Evolutionary conservation across 1,140 invertebrate genomes (phyloP).

Genomic region (Coptotermes formosanus): DNA sequence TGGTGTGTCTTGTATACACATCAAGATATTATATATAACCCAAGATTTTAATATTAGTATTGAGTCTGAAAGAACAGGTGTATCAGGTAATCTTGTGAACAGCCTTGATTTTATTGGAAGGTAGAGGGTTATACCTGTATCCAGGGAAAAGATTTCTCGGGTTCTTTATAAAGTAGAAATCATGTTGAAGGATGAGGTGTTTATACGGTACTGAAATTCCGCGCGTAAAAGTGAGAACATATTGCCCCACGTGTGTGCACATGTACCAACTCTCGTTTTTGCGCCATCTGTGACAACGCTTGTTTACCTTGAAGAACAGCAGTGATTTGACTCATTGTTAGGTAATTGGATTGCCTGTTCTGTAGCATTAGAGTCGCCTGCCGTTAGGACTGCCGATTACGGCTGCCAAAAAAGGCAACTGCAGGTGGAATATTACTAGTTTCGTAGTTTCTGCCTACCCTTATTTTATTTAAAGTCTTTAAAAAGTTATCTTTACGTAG

Average conservation of each 20-base stretch:
- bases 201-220: background rate
- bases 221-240: background rate
- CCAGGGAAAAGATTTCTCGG: background rate
- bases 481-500: too few relatives aligned
- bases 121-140: background rate
- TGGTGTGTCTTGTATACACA: background rate
- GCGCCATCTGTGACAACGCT: background rate
- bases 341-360: too few relatives aligned
- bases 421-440: too few relatives aligned
- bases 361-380: too few relatives aligned
- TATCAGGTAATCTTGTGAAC: background rate
- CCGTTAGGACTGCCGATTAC: too few relatives aligned
- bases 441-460: too few relatives aligned
- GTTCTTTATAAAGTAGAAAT: background rate
- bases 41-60: background rate
- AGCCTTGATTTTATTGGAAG: background rate
- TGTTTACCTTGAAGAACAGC: too few relatives aligned
- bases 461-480: too few relatives aligned
- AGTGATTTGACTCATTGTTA: too few relatives aligned
- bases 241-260: background rate
- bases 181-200: background rate
- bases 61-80: background rate
- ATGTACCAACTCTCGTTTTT: background rate
- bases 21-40: background rate
- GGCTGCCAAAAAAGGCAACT: too few relatives aligned